Conservation (phyloP, 2,797 vertebrate species). For the Salarias fasciatus region DNA sequence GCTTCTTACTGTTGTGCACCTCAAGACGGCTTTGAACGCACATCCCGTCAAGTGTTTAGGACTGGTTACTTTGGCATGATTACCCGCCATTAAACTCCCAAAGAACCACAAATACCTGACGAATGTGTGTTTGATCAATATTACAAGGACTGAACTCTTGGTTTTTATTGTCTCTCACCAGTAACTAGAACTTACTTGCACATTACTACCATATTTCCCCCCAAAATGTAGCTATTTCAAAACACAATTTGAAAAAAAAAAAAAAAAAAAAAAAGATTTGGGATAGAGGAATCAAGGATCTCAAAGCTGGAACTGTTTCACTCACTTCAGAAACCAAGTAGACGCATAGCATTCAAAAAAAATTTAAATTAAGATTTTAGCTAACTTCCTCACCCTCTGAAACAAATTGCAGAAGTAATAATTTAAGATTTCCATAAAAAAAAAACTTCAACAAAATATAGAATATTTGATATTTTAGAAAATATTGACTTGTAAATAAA, state of each 20-base stretch:
- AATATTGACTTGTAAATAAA: too few species aligned
- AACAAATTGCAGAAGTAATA: too few species aligned
- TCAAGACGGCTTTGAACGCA: constrained; percentile 22
- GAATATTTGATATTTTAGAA: too few species aligned
- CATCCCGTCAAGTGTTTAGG: constrained; percentile 18
- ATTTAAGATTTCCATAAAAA: too few species aligned
- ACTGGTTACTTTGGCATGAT: constrained; percentile 57
- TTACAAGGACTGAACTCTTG: constrained; percentile 4
- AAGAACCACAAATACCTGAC: constrained; percentile 33
- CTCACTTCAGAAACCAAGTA: too few species aligned
- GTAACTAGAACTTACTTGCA: constrained; percentile 14
- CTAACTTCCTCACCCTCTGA: too few species aligned
- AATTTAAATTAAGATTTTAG: too few species aligned
- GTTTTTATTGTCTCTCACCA: constrained; percentile 7
- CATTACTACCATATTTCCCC: constrained; percentile 21
- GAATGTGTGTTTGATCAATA: background rate
- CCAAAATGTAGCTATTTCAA: background rate
- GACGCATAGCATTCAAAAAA: too few species aligned
- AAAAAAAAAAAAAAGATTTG: background rate
- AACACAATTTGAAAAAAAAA: background rate
- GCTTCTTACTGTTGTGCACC: constrained; percentile 32
- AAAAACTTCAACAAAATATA: too few species aligned
- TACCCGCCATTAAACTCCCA: constrained; percentile 23
- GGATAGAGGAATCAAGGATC: too few species aligned
- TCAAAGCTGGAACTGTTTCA: too few species aligned